phyloP scores from a whole-genome alignment of 2,888 invertebrate species.

The Lampropteryx suffumata region DNA sequence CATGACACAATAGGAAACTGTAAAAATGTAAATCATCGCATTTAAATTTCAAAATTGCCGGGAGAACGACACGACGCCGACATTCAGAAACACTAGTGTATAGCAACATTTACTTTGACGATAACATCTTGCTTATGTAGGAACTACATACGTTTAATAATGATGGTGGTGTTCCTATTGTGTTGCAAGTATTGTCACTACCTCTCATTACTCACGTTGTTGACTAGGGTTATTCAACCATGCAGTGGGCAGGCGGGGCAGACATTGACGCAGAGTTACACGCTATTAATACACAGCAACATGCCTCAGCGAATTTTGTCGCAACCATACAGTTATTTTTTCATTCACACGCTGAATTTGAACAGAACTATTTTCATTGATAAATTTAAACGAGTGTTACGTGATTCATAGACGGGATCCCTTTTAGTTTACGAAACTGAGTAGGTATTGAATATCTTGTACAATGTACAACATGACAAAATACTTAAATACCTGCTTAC shows the following conservation, averaged over 20 bases:
- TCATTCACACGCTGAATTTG: constrained; percentile 26
- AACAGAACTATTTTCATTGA: constrained; percentile 1
- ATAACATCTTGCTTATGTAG: too few species aligned
- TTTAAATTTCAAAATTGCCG: too few species aligned
- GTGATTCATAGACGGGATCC: neutral
- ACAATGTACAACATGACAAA: too few species aligned
- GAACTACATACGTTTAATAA: too few species aligned
- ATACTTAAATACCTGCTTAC: too few species aligned
- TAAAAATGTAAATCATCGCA: too few species aligned
- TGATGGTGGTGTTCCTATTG: too few species aligned
- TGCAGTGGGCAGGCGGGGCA: constrained; percentile 34
- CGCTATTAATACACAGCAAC: constrained; percentile 47
- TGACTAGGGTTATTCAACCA: constrained; percentile 67
- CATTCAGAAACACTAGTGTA: too few species aligned
- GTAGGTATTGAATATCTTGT: too few species aligned
- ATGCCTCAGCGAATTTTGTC: constrained; percentile 36
- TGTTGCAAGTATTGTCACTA: constrained; percentile 8
- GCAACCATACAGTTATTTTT: constrained; percentile 36
- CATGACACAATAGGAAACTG: too few species aligned
- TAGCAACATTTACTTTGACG: too few species aligned
- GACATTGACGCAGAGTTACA: constrained; percentile 43
- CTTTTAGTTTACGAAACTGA: neutral
- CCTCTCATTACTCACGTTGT: constrained; percentile 33
- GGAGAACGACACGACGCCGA: too few species aligned
- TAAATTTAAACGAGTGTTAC: neutral